Evolutionary conservation across 2,888 invertebrate species (phyloP), one percentile per base, ranked within the genome.

Genomic region (Carabus problematicus): DNA sequence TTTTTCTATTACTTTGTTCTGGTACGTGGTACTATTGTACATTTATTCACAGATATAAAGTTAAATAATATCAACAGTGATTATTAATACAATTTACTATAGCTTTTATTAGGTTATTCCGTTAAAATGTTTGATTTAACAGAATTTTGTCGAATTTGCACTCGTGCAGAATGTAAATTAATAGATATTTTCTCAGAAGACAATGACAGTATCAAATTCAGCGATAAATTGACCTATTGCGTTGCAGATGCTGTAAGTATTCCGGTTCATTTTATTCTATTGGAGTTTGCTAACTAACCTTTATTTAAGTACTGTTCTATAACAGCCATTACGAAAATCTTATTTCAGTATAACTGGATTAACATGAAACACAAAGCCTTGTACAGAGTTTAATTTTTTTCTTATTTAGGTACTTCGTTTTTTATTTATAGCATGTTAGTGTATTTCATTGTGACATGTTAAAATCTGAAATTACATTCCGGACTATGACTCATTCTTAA

Each of bases 201-300:
- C 14, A 18, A 43, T 45, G 61, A 61, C 45, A 45, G 18, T 8
- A 45, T 47, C 18, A 61, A 18, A 19, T 61, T 45, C 12, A 47
- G 18, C 19, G 19, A 43, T 12, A 61, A 61, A 61, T 19, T 61
- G 45, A 29, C 18, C 8, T 61, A 45, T 29, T 61, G 61, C 29
- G 29, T 61, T 19, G n/a, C 61, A n/a, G 61, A 61, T 29, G 19
- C 47, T 47, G 61, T 61, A 61, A 61, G 61, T 61, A 61, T 8
- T 3, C 3, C 12, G 16, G 7, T 14, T 47, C n/a, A 47, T 47
- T 47, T 47, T 14, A 29, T 29, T 3, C 2, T 29, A 29, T 29
- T 29, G 6, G 29, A 14, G 8, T 12, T 56, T 58, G 41, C 40
- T 58, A 12, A n/a, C 14, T 58, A 58, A 58, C 40, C 42, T 29